phyloP scores from a whole-genome alignment of 1,140 invertebrate genomes.

The Oppia nitens region DNA sequence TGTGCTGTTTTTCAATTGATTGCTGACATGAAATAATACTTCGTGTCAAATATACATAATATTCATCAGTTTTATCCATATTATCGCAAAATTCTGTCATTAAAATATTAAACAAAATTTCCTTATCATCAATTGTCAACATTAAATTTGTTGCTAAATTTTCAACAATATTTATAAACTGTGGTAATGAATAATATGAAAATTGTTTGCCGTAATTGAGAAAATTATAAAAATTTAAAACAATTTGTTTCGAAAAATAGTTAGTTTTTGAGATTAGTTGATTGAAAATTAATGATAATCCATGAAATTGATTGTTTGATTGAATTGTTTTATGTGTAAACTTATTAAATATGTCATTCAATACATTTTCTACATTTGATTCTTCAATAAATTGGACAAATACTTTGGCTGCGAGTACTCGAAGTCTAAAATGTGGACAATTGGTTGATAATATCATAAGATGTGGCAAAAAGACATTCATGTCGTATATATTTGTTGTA shows the following conservation, averaged over 20 bases:
- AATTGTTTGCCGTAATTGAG: too few relatives aligned
- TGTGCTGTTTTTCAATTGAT: neutral
- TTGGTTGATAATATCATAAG: conserved; percentile 30
- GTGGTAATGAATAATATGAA: neutral
- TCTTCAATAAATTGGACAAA: conserved; percentile 40
- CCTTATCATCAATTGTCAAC: neutral
- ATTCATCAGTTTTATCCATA: neutral
- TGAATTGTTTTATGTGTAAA: neutral
- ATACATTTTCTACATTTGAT: neutral
- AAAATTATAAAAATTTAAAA: too few relatives aligned
- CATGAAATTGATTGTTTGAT: conserved; percentile 1
- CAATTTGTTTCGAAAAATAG: too few relatives aligned
- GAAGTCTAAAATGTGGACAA: conserved; percentile 41
- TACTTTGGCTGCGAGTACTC: conserved; percentile 46
- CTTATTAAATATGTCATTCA: neutral
- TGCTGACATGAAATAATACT: neutral
- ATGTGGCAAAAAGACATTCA: conserved; percentile 35
- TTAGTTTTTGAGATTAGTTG: neutral
- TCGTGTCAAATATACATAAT: neutral
- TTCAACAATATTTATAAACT: neutral
- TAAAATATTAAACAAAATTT: neutral
- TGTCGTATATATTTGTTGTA: conserved; percentile 44
- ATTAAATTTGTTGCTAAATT: neutral
- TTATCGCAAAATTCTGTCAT: neutral
- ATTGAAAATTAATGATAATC: neutral